Conservation (phyloP, 2,797 vertebrate species). For the Sardinella longiceps region DNA sequence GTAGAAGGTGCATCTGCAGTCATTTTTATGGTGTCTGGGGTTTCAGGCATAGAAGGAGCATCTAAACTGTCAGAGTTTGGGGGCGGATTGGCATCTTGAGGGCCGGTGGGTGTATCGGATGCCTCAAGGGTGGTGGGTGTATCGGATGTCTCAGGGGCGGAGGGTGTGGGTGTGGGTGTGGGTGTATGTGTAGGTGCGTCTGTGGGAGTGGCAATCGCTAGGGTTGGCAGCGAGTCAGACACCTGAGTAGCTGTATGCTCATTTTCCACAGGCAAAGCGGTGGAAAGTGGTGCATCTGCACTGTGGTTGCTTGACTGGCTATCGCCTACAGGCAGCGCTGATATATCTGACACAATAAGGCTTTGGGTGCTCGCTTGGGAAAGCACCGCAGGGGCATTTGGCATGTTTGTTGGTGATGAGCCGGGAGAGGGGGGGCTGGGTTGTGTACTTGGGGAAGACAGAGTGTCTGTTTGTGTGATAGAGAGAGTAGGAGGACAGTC, state of each 20-base stretch:
- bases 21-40: neutral
- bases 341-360: conserved; percentile 3
- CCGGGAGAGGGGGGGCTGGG: neutral
- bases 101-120: neutral
- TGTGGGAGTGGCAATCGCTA: neutral
- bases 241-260: neutral
- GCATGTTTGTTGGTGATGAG: neutral
- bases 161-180: too few species aligned
- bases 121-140: neutral
- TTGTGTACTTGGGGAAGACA: neutral
- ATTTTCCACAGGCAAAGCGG: neutral
- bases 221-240: neutral
- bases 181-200: neutral
- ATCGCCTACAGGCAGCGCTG: neutral
- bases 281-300: conserved; percentile 15
- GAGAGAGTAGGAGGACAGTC: conserved; percentile 32
- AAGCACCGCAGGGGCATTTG: neutral
- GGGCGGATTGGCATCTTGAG: neutral
- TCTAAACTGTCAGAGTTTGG: neutral
- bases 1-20: neutral
- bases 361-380: neutral
- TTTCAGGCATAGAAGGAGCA: neutral
- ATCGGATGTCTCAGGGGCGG: conserved; percentile 28
- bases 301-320: neutral
- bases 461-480: neutral